Conservation (phyloP, 2,113 vertebrate genomes). For the Galbula dea region DNA sequence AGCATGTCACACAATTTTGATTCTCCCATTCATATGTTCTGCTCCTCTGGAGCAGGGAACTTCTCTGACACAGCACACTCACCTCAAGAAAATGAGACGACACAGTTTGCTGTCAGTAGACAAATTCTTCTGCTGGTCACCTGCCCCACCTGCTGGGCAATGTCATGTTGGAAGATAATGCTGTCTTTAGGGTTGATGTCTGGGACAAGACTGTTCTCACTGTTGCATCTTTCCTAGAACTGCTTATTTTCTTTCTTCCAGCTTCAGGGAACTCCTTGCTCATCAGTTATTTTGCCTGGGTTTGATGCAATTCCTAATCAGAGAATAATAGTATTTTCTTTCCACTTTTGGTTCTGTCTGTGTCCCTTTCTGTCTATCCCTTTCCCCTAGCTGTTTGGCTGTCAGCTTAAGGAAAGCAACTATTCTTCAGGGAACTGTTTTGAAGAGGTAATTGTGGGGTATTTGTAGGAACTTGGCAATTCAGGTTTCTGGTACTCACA, state of each 20-base stretch:
- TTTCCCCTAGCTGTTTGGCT: background rate
- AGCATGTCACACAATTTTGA: background rate
- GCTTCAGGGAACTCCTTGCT: background rate
- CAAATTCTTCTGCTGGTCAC: background rate
- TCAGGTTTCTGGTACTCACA: background rate
- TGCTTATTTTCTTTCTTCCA: background rate
- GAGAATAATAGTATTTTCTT: background rate
- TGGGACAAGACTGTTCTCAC: background rate
- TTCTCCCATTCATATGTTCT: background rate
- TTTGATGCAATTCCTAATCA: background rate
- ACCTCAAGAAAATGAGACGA: background rate
- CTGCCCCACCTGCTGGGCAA: background rate
- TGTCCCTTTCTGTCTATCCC: background rate
- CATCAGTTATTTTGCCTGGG: background rate
- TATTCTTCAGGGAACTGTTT: no score
- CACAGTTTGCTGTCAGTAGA: background rate
- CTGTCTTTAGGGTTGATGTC: background rate
- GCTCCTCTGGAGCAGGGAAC: background rate
- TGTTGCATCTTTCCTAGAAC: background rate
- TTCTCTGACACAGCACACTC: rapidly evolving
- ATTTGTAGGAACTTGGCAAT: background rate
- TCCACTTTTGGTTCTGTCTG: background rate
- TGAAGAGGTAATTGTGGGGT: background rate
- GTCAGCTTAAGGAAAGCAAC: background rate
- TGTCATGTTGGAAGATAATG: background rate